Percentiles rank a stretch among this genome's conserved stretches.
phyloP scores from a whole-genome alignment of 2,113 vertebrate species.

The Tupaia tana region DNA sequence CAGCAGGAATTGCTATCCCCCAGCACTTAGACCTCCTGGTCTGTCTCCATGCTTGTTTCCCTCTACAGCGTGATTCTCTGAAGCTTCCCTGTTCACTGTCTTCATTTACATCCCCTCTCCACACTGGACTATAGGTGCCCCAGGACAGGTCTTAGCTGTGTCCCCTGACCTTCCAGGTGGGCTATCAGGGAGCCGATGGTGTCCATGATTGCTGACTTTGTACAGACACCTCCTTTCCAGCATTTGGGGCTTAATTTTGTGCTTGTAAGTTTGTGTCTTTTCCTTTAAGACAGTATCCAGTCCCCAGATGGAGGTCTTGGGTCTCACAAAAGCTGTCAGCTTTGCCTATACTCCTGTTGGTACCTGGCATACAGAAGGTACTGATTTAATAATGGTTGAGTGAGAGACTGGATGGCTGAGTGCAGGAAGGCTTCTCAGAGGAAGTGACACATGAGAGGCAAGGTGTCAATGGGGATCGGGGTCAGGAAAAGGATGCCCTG shows the following conservation, averaged over 20 bases:
- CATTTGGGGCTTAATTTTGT: neutral
- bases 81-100: fast-evolving
- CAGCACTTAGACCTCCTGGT: neutral
- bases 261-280: neutral
- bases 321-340: neutral
- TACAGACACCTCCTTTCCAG: neutral
- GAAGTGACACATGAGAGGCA: neutral
- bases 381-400: neutral
- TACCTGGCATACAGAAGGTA: neutral
- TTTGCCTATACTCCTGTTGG: neutral
- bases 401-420: neutral
- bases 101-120: neutral
- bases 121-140: neutral
- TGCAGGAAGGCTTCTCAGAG: neutral
- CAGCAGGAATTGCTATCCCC: too few relatives aligned
- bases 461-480: too few relatives aligned
- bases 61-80: neutral
- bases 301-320: neutral
- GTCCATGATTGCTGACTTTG: neutral
- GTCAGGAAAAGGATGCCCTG: neutral
- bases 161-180: neutral
- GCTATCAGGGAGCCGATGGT: neutral
- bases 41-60: neutral
- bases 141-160: too few relatives aligned
- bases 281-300: neutral